Percentiles rank a stretch among this genome's conserved stretches.
phyloP scores from a whole-genome alignment of 2,888 invertebrate genomes.

The Mylabris sibirica region DNA sequence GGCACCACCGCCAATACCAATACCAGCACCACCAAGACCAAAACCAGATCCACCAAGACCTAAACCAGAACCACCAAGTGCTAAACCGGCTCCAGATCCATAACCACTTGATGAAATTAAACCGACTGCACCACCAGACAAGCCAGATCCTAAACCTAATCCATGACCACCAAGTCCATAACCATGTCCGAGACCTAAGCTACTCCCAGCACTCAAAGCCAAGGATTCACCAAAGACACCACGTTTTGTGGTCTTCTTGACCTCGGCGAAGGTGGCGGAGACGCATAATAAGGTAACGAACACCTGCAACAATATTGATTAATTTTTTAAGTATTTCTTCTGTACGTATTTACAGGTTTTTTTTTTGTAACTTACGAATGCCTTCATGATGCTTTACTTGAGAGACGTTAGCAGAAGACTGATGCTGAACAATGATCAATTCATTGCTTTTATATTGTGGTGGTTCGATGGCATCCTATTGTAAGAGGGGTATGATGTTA shows the following conservation, averaged over 20 bases:
- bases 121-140: background rate
- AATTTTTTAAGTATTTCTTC: background rate
- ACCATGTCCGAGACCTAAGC: slow-evolving; percentile 47
- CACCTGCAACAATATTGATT: slow-evolving; percentile 53
- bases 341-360: no score
- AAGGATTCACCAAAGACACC: slow-evolving; percentile 60
- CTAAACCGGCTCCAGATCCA: slow-evolving; percentile 8
- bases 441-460: slow-evolving; percentile 51
- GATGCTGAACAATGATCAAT: slow-evolving; percentile 41
- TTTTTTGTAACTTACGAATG: slow-evolving; percentile 48
- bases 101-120: slow-evolving; percentile 22
- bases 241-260: slow-evolving; percentile 61
- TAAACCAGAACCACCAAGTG: background rate
- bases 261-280: slow-evolving; percentile 57
- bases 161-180: slow-evolving; percentile 31
- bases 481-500: slow-evolving; percentile 49
- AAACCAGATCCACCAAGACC: slow-evolving; percentile 12
- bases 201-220: slow-evolving; percentile 49
- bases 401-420: slow-evolving; percentile 53
- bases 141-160: slow-evolving; percentile 18
- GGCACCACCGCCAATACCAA: slow-evolving; percentile 20
- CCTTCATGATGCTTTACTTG: slow-evolving; percentile 53
- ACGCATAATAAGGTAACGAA: slow-evolving; percentile 60
- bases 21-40: slow-evolving; percentile 17
- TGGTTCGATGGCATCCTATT: slow-evolving; percentile 38